Conservation (phyloP, 2,888 invertebrate genomes). For the Mythimna impura region DNA sequence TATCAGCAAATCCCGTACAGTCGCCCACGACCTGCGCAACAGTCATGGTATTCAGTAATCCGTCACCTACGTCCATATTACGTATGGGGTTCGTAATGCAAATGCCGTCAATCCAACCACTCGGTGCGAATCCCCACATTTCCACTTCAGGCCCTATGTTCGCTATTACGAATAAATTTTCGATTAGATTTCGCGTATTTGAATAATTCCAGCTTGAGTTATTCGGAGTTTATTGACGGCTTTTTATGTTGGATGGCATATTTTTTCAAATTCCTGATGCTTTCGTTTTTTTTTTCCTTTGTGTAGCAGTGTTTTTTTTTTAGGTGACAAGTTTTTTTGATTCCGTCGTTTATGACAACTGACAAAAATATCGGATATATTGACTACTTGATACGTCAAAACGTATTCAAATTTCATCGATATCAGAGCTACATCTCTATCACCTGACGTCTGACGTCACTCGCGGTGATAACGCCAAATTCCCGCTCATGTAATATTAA, state of each 20-base stretch:
- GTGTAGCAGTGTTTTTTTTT: neutral
- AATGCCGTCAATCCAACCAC: slow-evolving; percentile 60
- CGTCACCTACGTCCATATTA: slow-evolving; percentile 23
- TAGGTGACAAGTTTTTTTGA: neutral
- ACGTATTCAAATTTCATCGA: slow-evolving; percentile 6
- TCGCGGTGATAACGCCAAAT: slow-evolving; percentile 22
- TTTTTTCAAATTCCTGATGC: slow-evolving; percentile 42
- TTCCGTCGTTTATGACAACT: neutral
- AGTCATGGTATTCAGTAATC: slow-evolving; percentile 43
- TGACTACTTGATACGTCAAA: slow-evolving; percentile 14
- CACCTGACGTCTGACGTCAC: slow-evolving; percentile 20
- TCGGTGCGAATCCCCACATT: slow-evolving; percentile 53
- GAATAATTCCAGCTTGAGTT: slow-evolving; percentile 61
- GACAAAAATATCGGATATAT: slow-evolving; percentile 5
- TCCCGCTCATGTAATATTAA: slow-evolving; percentile 64
- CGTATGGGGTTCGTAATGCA: slow-evolving; percentile 46
- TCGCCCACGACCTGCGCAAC: slow-evolving; percentile 43
- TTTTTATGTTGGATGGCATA: slow-evolving; percentile 55
- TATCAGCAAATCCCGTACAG: slow-evolving; percentile 6
- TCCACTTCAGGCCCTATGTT: slow-evolving; percentile 52
- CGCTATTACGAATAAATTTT: slow-evolving; percentile 61
- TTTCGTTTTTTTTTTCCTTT: neutral
- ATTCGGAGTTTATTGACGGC: slow-evolving; percentile 65
- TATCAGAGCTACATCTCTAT: slow-evolving; percentile 19
- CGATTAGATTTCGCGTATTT: slow-evolving; percentile 65